These are phyloP conservation scores for Ischnus inquisitorius DNA, from an alignment of 2,888 invertebrate genomes.

Conservation along the genomic window DNA sequence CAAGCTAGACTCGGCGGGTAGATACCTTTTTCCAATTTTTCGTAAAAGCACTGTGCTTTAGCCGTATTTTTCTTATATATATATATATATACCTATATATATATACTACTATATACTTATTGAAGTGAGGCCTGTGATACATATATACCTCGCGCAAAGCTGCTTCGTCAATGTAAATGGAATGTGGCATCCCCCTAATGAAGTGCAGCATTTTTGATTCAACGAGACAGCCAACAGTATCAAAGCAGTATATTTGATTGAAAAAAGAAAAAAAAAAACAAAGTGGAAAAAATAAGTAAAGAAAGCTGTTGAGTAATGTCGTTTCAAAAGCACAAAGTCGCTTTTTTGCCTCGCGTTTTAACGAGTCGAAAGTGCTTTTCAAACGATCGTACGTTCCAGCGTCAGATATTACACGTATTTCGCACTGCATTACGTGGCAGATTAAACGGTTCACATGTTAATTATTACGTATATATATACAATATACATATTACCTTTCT, in stretches of 20 bases:
- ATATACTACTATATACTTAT: conserved; percentile 45
- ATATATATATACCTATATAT: conserved; percentile 35
- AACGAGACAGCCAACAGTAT: conserved; percentile 33
- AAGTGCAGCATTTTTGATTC: conserved; percentile 83
- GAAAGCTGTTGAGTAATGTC: conserved; percentile 37
- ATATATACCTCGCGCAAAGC: conserved; percentile 78
- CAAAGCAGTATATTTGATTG: conserved; percentile 65
- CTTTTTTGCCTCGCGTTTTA: conserved; percentile 30
- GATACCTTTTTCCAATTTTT: conserved; percentile 74
- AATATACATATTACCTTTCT: conserved; percentile 51
- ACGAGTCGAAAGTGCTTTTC: conserved; percentile 47
- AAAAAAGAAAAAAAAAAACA: conserved; percentile 42
- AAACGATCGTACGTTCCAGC: conserved; percentile 28
- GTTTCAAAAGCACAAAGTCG: conserved; percentile 47
- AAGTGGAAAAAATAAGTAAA: conserved; percentile 16
- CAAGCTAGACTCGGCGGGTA: conserved; percentile 78
- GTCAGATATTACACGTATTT: conserved; percentile 51
- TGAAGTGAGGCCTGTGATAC: conserved; percentile 67
- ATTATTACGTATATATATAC: background rate
- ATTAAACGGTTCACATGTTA: conserved; percentile 58
- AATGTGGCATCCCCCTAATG: conserved; percentile 84
- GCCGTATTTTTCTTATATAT: conserved; percentile 68
- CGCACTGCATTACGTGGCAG: conserved; percentile 66
- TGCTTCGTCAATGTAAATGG: conserved; percentile 85
- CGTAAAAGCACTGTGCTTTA: conserved; percentile 81